Evolutionary conservation across 2,888 invertebrate species (phyloP).

Genomic region (Pogonocherus hispidulus): DNA sequence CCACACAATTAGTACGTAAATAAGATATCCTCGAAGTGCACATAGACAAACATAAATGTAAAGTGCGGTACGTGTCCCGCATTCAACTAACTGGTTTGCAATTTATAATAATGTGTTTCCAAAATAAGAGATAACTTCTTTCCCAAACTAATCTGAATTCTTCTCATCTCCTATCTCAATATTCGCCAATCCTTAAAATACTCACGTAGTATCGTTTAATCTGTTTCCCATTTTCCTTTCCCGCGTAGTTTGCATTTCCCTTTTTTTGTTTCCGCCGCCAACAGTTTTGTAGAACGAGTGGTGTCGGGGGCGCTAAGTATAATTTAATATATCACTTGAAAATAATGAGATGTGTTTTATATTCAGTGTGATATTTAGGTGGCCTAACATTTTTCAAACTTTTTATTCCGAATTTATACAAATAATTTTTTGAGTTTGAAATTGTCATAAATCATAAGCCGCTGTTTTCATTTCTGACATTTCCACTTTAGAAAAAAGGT

Average conservation of each 20-base stretch:
- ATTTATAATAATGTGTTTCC: conserved; percentile 64
- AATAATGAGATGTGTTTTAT: conserved; percentile 30
- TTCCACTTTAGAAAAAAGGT: background rate
- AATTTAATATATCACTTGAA: conserved; percentile 30
- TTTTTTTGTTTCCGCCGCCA: conserved; percentile 45
- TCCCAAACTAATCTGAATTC: conserved; percentile 63
- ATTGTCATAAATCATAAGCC: background rate
- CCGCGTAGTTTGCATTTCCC: conserved; percentile 45
- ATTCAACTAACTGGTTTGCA: conserved; percentile 59
- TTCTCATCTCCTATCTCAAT: conserved; percentile 61
- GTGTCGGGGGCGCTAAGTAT: conserved; percentile 39
- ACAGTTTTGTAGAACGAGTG: conserved; percentile 43
- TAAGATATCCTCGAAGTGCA: conserved; percentile 7
- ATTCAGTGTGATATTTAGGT: conserved; percentile 26
- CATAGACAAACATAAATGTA: conserved; percentile 42
- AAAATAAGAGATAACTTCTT: conserved; percentile 64
- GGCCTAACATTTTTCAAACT: conserved; percentile 7
- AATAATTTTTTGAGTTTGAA: background rate
- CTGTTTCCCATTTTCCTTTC: conserved; percentile 63
- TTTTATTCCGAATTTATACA: conserved; percentile 4
- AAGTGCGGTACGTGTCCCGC: conserved; percentile 57
- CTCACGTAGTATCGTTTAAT: conserved; percentile 66
- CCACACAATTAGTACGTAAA: conserved; percentile 7
- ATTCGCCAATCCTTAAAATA: conserved; percentile 64
- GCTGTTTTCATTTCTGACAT: background rate